A percentile compares a stretch with the other conserved stretches of the same genome.
Evolutionary conservation across 2,113 vertebrate genomes (phyloP).

Genomic region (Oxyruncus cristatus): DNA sequence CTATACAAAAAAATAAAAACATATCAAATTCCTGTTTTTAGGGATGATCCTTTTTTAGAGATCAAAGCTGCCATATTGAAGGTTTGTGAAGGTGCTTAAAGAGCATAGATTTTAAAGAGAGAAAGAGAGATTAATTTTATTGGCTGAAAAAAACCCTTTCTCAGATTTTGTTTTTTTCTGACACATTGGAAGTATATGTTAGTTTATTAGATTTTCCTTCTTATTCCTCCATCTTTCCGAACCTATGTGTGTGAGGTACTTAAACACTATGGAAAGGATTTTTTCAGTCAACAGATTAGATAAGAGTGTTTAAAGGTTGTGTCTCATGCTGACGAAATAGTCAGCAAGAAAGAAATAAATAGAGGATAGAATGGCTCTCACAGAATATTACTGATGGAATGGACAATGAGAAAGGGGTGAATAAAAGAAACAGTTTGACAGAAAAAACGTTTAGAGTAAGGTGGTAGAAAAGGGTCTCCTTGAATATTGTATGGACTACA

Average conservation of each 20-base stretch:
- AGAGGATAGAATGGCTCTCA: not conserved
- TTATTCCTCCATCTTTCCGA: not conserved
- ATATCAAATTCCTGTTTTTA: not conserved
- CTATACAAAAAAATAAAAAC: not conserved
- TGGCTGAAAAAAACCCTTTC: not conserved
- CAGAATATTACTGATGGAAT: not conserved
- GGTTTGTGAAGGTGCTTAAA: not conserved
- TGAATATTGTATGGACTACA: not conserved
- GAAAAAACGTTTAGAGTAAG: not conserved
- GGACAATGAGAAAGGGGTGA: not conserved
- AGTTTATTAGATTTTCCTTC: not conserved
- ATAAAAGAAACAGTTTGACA: not conserved
- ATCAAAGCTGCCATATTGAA: not conserved
- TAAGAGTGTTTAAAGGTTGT: not conserved
- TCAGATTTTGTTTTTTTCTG: not conserved
- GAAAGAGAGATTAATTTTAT: not conserved
- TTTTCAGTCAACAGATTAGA: not conserved
- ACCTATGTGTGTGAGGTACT: too few species aligned
- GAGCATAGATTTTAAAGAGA: not conserved
- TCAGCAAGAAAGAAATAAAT: not conserved
- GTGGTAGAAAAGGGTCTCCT: not conserved
- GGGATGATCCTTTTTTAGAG: not conserved
- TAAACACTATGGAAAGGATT: not conserved
- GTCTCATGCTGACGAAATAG: not conserved
- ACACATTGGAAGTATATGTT: not conserved